A percentile compares a stretch with the other conserved stretches of the same genome.
Conservation (phyloP, 2,797 vertebrate species). For the Lemur catta region DNA sequence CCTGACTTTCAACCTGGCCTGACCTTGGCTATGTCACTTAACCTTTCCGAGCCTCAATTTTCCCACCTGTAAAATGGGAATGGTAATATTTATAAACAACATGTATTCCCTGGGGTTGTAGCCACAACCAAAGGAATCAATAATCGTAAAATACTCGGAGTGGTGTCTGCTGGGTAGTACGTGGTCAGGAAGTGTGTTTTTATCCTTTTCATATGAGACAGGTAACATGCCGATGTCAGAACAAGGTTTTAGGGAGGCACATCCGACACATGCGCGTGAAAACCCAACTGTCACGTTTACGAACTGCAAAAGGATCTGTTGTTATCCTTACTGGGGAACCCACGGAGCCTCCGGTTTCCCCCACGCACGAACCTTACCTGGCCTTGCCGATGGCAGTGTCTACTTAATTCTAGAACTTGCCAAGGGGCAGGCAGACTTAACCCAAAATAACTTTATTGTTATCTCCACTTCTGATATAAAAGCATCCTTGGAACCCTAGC, state of each 20-base stretch:
- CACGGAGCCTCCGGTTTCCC: neutral
- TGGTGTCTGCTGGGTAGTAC: rapidly evolving
- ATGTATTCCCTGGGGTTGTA: neutral
- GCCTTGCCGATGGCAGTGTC: neutral
- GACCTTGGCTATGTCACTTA: neutral
- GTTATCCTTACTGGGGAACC: neutral
- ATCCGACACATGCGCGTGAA: neutral
- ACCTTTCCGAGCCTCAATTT: neutral
- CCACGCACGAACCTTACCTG: rapidly evolving
- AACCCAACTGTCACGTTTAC: neutral
- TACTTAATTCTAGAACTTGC: neutral
- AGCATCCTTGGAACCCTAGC: conserved; percentile 56
- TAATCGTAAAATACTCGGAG: neutral
- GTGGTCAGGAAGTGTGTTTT: neutral
- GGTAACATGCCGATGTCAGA: too few species aligned
- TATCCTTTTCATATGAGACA: neutral
- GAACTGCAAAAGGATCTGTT: neutral
- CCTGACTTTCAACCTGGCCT: neutral
- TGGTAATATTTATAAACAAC: neutral
- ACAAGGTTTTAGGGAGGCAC: too few species aligned
- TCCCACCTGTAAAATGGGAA: neutral
- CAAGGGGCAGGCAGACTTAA: conserved; percentile 76
- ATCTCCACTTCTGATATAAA: conserved; percentile 88
- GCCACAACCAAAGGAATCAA: neutral
- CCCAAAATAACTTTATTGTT: conserved; percentile 96